Conservation (phyloP, 2,888 invertebrate species). For the Achlya flavicornis region DNA sequence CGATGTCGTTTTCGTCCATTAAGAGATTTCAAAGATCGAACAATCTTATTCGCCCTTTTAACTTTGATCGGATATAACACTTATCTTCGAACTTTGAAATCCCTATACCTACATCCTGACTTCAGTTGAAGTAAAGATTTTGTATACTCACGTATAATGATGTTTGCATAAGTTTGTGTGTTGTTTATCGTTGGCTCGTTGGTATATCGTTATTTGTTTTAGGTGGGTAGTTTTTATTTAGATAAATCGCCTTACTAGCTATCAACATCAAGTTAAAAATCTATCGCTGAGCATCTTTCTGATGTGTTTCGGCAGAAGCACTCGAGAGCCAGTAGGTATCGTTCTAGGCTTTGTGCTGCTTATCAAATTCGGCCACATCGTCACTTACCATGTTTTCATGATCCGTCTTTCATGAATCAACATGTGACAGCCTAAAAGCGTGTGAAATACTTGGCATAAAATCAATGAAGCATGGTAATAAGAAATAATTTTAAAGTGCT, state of each 20-base stretch:
- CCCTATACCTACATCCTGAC: conserved; percentile 20
- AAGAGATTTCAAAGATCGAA: conserved; percentile 72
- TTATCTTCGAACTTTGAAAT: conserved; percentile 45
- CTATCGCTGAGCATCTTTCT: no score
- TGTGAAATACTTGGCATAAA: background rate
- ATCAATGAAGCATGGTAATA: background rate
- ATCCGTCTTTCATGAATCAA: no score
- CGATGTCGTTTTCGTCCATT: conserved; percentile 76
- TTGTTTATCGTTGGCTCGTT: background rate
- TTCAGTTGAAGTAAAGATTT: background rate
- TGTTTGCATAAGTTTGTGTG: background rate
- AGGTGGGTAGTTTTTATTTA: no score
- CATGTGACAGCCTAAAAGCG: no score
- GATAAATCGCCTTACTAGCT: no score
- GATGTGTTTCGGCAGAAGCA: no score
- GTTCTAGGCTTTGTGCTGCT: no score
- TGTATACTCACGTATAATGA: background rate
- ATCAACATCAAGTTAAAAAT: no score
- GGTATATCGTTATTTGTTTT: background rate
- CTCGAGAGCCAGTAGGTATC: no score
- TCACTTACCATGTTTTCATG: no score
- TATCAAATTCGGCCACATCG: no score
- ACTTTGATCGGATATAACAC: conserved; percentile 60
- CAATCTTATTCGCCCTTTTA: conserved; percentile 69
- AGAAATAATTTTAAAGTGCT: background rate